Evolutionary conservation across 2,888 invertebrate species (phyloP).

Genomic region (Adelphocoris suturalis): DNA sequence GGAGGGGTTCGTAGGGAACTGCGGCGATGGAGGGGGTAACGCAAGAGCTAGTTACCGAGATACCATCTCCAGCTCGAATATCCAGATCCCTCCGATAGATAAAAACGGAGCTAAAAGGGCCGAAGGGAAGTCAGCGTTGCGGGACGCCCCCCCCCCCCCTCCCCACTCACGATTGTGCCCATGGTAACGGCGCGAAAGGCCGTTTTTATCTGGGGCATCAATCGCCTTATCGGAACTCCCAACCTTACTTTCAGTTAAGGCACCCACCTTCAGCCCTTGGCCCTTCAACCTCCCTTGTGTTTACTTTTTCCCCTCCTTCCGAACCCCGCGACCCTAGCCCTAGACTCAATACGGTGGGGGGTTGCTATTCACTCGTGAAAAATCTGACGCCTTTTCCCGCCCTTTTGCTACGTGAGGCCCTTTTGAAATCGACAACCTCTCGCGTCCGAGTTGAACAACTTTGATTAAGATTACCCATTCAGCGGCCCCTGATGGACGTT

Average conservation of each 20-base stretch:
- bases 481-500: not conserved
- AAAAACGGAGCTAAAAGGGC: slow-evolving; percentile 38
- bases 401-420: slow-evolving; percentile 12
- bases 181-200: slow-evolving; percentile 33
- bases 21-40: not conserved
- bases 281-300: slow-evolving; percentile 30
- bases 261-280: slow-evolving; percentile 40
- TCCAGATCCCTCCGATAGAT: slow-evolving; percentile 53
- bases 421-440: slow-evolving; percentile 33
- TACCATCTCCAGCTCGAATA: slow-evolving; percentile 60
- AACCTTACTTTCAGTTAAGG: slow-evolving; percentile 61
- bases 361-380: slow-evolving; percentile 51
- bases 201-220: slow-evolving; percentile 58
- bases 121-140: slow-evolving; percentile 17
- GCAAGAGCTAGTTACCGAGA: slow-evolving; percentile 62
- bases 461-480: slow-evolving; percentile 36
- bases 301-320: not conserved
- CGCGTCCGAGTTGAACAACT: slow-evolving; percentile 24
- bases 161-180: slow-evolving; percentile 33
- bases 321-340: not conserved
- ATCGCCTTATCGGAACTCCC: slow-evolving; percentile 57
- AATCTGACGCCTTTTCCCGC: slow-evolving; percentile 55
- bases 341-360: slow-evolving; percentile 14
- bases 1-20: not conserved
- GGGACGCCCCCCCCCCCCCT: not conserved